These are phyloP conservation scores for Dolichomitus sp. DNA, from an alignment of 2,888 invertebrate species.

Conservation along the genomic window DNA sequence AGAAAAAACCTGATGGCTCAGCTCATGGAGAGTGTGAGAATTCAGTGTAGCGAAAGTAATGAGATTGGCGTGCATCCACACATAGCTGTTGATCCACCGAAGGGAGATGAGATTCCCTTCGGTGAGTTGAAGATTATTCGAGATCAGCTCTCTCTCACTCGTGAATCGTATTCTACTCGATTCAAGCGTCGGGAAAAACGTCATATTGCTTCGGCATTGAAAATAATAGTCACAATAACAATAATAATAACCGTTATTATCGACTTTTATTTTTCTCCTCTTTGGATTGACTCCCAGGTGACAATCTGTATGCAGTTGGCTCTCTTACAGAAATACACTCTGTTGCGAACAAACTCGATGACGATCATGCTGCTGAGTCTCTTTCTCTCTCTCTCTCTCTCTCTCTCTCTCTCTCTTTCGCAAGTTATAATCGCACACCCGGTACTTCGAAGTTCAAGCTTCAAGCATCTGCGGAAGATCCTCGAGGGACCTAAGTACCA, in stretches of 20 bases:
- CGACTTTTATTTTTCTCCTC: slow-evolving; percentile 12
- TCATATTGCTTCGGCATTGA: not conserved
- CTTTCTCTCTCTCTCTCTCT: not conserved
- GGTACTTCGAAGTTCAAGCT: slow-evolving; percentile 10
- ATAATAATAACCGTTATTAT: slow-evolving; percentile 49
- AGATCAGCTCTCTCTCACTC: slow-evolving; percentile 36
- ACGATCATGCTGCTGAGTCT: slow-evolving; percentile 1
- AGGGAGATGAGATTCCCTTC: slow-evolving; percentile 38
- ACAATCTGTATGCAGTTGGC: slow-evolving; percentile 9
- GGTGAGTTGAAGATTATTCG: slow-evolving; percentile 30
- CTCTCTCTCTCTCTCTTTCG: not conserved
- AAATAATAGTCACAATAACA: slow-evolving; percentile 19
- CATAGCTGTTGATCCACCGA: slow-evolving; percentile 20
- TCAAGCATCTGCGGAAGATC: slow-evolving; percentile 33
- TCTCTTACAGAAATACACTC: slow-evolving; percentile 10
- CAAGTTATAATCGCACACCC: not conserved
- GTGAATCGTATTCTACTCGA: slow-evolving; percentile 5
- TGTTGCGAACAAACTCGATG: slow-evolving; percentile 32
- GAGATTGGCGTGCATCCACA: slow-evolving; percentile 48
- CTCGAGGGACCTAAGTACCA: slow-evolving; percentile 49
- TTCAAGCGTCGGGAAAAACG: slow-evolving; percentile 9
- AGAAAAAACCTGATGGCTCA: slow-evolving; percentile 14
- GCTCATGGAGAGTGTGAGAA: slow-evolving; percentile 42
- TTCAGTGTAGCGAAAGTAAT: slow-evolving; percentile 52
- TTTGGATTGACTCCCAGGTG: slow-evolving; percentile 5